phyloP scores from a whole-genome alignment of 1,140 invertebrate genomes.

The Melitaea cinxia region DNA sequence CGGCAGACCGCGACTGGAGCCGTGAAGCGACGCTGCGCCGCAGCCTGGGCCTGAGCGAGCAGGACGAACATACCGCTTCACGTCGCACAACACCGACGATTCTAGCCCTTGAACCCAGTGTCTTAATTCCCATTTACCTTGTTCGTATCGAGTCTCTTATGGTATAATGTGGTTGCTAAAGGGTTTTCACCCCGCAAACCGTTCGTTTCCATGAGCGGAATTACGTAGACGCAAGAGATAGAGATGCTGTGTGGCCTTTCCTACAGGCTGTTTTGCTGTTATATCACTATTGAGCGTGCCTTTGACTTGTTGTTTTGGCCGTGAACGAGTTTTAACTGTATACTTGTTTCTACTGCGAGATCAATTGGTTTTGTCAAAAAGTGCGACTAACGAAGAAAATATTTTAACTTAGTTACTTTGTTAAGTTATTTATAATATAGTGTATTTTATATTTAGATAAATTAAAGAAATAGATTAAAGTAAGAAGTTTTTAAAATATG shows the following conservation, averaged over 20 bases:
- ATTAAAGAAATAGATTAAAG: too few relatives aligned
- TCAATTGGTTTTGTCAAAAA: constrained; percentile 14
- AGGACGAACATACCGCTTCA: constrained; percentile 65
- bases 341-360: constrained; percentile 28
- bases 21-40: constrained; percentile 61
- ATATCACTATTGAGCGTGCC: constrained; percentile 72
- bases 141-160: constrained; percentile 54
- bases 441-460: too few relatives aligned
- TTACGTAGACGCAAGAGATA: constrained; percentile 71
- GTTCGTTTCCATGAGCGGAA: constrained; percentile 56
- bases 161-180: constrained; percentile 61
- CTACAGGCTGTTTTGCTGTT: constrained; percentile 62
- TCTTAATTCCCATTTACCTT: constrained; percentile 71
- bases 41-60: constrained; percentile 72
- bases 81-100: constrained; percentile 54
- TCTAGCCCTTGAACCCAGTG: constrained; percentile 74
- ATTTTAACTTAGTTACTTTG: neutral
- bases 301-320: constrained; percentile 64
- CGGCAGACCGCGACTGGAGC: constrained; percentile 77
- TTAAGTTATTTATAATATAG: too few relatives aligned
- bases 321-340: constrained; percentile 63
- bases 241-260: constrained; percentile 74
- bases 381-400: constrained; percentile 2
- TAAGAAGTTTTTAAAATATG: too few relatives aligned
- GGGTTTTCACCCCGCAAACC: constrained; percentile 72